Conservation (phyloP, 2,888 invertebrate genomes). For the Pseudoips prasinana region DNA sequence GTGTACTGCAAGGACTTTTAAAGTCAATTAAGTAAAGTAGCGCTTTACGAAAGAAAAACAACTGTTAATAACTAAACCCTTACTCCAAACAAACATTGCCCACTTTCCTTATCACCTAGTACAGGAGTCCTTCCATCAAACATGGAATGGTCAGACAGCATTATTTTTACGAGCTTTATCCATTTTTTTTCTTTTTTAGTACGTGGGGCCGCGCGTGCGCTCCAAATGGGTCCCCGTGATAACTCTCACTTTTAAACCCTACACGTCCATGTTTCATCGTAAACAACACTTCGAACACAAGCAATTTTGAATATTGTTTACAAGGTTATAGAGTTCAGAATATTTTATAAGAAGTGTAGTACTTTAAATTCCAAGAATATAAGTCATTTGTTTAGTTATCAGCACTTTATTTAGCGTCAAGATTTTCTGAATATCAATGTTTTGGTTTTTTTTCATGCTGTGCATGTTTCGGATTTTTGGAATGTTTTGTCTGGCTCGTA, state of each 20-base stretch:
- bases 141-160: constrained; percentile 43
- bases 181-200: constrained; percentile 46
- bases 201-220: constrained; percentile 75
- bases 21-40: too few species aligned
- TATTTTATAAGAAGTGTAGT: constrained; percentile 21
- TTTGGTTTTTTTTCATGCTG: constrained; percentile 53
- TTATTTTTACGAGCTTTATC: constrained; percentile 59
- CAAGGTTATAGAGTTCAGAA: constrained; percentile 25
- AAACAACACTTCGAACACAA: constrained; percentile 28
- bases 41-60: too few species aligned
- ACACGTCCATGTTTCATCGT: constrained; percentile 67
- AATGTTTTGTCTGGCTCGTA: constrained; percentile 43
- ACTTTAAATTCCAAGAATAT: constrained; percentile 76
- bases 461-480: constrained; percentile 50
- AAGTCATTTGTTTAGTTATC: constrained; percentile 80
- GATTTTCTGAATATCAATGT: constrained; percentile 63
- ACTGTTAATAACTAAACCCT: background rate
- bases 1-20: too few species aligned
- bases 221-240: constrained; percentile 77
- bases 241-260: constrained; percentile 80
- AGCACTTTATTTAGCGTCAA: constrained; percentile 77
- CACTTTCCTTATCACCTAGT: constrained; percentile 48
- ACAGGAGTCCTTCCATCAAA: constrained; percentile 65
- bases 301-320: constrained; percentile 36
- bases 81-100: constrained; percentile 3